A percentile compares a stretch with the other conserved stretches of the same genome.
Evolutionary conservation across 2,888 invertebrate genomes (phyloP).

Genomic region (Leptopilina drosophilae): DNA sequence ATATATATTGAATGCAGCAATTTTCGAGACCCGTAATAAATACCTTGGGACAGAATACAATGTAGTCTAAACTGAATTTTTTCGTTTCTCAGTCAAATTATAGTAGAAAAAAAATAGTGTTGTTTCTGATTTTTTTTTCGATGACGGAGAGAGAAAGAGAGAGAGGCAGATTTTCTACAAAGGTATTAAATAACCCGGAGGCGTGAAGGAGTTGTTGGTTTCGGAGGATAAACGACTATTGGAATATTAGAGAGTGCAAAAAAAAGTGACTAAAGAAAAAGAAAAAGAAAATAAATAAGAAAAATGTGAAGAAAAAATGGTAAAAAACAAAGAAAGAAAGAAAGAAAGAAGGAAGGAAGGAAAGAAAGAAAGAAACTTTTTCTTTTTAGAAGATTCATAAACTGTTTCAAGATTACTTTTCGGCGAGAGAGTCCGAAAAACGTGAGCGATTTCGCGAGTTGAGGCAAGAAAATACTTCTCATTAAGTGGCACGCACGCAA

Average conservation of each 20-base stretch:
- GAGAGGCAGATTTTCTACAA: background rate
- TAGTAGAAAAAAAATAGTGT: background rate
- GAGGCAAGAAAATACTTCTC: slow-evolving; percentile 50
- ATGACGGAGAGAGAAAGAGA: too few species aligned
- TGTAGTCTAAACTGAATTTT: slow-evolving; percentile 5
- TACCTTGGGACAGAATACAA: background rate
- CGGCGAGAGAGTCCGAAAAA: slow-evolving; percentile 4
- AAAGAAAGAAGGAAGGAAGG: too few species aligned
- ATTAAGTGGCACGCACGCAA: slow-evolving; percentile 62
- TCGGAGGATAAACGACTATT: slow-evolving; percentile 28
- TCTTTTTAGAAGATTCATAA: background rate
- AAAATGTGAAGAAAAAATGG: too few species aligned
- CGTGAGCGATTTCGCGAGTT: slow-evolving; percentile 43
- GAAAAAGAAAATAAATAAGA: background rate
- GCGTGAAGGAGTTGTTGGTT: slow-evolving; percentile 31
- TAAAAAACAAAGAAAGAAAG: too few species aligned
- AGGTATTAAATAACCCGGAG: slow-evolving; percentile 28
- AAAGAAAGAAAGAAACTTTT: too few species aligned
- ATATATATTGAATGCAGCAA: background rate
- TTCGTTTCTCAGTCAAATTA: slow-evolving; percentile 15
- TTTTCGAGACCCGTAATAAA: background rate
- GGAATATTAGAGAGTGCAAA: slow-evolving; percentile 8
- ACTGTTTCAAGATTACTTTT: slow-evolving; percentile 32
- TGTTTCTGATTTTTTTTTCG: slow-evolving; percentile 5
- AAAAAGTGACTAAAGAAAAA: background rate